Conservation (phyloP, 2,797 vertebrate genomes). For the Lophius americanus region DNA sequence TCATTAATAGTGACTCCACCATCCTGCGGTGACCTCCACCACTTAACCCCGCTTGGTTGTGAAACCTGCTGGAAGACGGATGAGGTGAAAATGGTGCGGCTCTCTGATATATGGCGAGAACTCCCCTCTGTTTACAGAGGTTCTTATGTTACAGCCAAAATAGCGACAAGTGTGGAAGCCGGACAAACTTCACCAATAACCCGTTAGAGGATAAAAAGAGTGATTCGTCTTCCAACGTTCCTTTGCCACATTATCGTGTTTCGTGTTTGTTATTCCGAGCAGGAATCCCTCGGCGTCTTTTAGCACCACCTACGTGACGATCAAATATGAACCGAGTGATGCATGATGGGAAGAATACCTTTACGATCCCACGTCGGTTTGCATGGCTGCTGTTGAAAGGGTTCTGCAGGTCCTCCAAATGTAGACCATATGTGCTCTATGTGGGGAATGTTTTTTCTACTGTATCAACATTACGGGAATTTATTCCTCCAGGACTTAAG, state of each 20-base stretch:
- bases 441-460: conserved; percentile 11
- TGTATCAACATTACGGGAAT: conserved; percentile 21
- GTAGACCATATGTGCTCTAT: conserved; percentile 27
- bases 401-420: too few relatives aligned
- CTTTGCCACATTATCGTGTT: too few relatives aligned
- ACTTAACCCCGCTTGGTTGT: conserved; percentile 33
- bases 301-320: background rate
- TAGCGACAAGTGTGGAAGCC: too few relatives aligned
- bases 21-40: conserved; percentile 36
- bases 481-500: conserved; percentile 10
- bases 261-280: too few relatives aligned
- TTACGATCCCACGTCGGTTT: background rate
- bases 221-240: background rate
- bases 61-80: conserved; percentile 18
- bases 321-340: background rate
- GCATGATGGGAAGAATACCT: background rate
- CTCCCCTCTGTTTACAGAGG: background rate
- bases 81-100: background rate
- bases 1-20: conserved; percentile 47
- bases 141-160: too few relatives aligned
- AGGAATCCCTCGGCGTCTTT: too few relatives aligned
- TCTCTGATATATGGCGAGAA: conserved; percentile 16
- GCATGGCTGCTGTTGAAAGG: too few relatives aligned
- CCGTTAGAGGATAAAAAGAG: background rate
- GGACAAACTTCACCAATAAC: too few relatives aligned